Evolutionary conservation across 2,888 invertebrate species (phyloP).

Genomic region (Phoenoteleia sp.): DNA sequence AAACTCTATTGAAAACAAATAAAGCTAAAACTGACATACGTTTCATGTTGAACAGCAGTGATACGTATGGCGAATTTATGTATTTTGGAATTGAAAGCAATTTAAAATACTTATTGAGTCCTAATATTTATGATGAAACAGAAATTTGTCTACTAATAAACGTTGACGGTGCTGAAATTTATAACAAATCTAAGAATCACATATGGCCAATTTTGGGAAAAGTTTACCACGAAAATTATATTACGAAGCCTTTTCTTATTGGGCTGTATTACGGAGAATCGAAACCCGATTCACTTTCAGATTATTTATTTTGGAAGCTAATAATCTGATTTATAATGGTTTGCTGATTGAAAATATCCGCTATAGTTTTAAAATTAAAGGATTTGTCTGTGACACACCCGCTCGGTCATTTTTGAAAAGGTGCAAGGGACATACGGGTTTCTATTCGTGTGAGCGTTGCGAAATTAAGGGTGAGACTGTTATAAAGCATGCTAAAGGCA

Average conservation of each 20-base stretch:
- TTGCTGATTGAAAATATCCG: constrained; percentile 2
- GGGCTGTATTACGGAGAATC: too few species aligned
- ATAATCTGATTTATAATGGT: background rate
- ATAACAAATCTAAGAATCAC: too few species aligned
- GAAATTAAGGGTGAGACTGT: too few species aligned
- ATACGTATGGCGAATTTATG: background rate
- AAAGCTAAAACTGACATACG: background rate
- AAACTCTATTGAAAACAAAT: background rate
- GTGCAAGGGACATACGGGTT: too few species aligned
- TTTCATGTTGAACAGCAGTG: background rate
- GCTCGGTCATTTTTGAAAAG: too few species aligned
- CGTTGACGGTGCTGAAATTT: too few species aligned
- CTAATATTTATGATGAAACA: constrained; percentile 37
- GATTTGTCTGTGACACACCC: constrained; percentile 45
- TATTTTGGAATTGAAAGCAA: constrained; percentile 35
- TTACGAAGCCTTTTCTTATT: too few species aligned
- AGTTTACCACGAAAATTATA: too few species aligned
- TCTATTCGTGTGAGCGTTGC: too few species aligned
- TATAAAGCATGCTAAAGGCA: too few species aligned
- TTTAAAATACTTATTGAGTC: constrained; percentile 17
- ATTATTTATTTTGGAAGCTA: constrained; percentile 36
- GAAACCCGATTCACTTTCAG: constrained; percentile 23
- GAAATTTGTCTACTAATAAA: too few species aligned
- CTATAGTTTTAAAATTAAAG: constrained; percentile 40
- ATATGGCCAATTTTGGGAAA: too few species aligned